Evolutionary conservation across 2,113 vertebrate genomes (phyloP), one percentile per base, ranked within the genome.

Genomic region (Piprites chloris): DNA sequence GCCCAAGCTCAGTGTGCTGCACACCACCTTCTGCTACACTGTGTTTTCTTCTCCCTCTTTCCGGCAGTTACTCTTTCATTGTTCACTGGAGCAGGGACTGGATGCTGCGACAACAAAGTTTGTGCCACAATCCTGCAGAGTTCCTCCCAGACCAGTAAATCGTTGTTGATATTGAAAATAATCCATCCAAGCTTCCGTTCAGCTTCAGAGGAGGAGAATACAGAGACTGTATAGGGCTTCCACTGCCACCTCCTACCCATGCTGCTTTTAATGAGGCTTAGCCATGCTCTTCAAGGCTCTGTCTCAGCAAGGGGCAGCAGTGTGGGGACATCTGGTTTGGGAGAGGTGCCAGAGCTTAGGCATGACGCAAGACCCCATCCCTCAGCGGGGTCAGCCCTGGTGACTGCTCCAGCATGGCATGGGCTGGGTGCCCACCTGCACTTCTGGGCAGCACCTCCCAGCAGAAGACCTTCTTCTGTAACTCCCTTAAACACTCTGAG

Each of bases 211-310:
- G 39, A 88, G 44, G 63, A 73, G 32, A 85, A 65, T 23, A 65
- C 69, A 95, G 74, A 56, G 44, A 49, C 52, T 78, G 41, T 44
- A 33, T 23, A 33, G 1, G 6, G 21, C 58, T 59, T 90, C 59
- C 42, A 6, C 56, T 42, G 59, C 55, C 35, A 87, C 55, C 56
- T 89, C 84, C 61, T 89, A 23, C 76, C 87, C 84, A 35, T 58
- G 81, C 85, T 93, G 93, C 69, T 96, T 96, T 95, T 95, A 63
- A 87, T 87, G 87, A 96, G 67, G 39, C 55, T 82, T 24, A 56
- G 78, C 53, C 17, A 3, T 13, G 19, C 75, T 96, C 3, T 0
- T 72, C 69, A 47, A 47, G 69, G 81, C 52, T 85, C 52, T 49
- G 9, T 82, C 90, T 83, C 90, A 79, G 77, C 3, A 4, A 92